phyloP scores from a whole-genome alignment of 2,113 vertebrate genomes.

The Brienomyrus longianalis region DNA sequence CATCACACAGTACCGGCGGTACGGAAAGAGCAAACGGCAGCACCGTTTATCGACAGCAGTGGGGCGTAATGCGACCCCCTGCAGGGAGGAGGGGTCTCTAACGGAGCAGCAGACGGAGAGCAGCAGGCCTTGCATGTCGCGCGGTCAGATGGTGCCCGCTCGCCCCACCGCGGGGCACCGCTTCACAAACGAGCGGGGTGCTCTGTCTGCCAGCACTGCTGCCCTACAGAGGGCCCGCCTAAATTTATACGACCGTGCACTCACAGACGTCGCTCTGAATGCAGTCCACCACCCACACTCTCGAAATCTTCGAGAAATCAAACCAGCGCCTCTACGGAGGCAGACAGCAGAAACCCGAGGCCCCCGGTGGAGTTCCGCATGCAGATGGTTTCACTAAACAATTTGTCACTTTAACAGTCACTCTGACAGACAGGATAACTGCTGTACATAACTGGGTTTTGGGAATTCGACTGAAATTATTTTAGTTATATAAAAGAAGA shows the following conservation, averaged over 20 bases:
- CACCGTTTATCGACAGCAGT: background rate
- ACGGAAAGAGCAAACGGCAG: background rate
- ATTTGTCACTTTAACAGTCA: background rate
- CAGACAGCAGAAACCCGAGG: background rate
- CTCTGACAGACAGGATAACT: background rate
- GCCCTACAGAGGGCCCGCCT: background rate
- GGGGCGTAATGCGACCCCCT: background rate
- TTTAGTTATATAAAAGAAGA: slow-evolving; percentile 1
- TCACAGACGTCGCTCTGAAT: background rate
- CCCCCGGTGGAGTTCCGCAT: background rate
- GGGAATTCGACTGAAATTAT: background rate
- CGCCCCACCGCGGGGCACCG: background rate
- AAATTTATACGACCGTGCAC: background rate
- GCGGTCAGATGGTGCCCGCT: background rate
- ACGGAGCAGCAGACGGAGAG: background rate
- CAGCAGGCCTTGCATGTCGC: background rate
- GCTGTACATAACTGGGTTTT: background rate
- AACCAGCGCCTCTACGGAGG: background rate
- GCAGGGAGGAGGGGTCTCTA: background rate
- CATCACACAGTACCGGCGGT: background rate
- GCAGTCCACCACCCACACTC: background rate
- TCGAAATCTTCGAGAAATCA: background rate
- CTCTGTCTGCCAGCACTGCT: background rate
- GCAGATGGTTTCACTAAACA: background rate
- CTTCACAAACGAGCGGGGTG: background rate